Evolutionary conservation across 2,113 vertebrate genomes (phyloP).

Genomic region (Prinia subflava): DNA sequence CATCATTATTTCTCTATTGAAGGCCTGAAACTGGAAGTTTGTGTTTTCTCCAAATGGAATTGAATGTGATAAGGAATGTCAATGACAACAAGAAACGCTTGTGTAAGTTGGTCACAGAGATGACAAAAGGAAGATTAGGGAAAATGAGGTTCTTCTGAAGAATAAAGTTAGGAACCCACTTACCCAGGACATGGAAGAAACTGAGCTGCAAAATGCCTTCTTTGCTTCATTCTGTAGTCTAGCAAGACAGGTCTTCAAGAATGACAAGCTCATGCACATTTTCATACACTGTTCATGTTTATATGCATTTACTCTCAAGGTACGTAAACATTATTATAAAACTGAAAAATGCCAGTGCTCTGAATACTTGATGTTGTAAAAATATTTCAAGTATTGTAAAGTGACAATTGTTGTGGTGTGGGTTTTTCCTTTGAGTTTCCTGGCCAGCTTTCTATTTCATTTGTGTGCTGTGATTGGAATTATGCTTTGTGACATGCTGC

Average conservation of each 20-base stretch:
- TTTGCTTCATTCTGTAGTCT: neutral
- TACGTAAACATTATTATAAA: neutral
- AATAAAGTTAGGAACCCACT: neutral
- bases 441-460: no score
- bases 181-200: neutral
- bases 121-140: neutral
- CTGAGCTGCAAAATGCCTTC: neutral
- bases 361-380: neutral
- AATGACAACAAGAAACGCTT: neutral
- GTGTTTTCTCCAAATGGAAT: neutral
- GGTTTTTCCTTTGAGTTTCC: no score
- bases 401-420: neutral
- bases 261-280: neutral
- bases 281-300: neutral
- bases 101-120: rapidly evolving
- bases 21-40: neutral
- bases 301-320: neutral
- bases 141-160: neutral
- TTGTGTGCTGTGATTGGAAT: no score
- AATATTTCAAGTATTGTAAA: neutral
- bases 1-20: neutral
- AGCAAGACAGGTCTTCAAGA: neutral
- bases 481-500: no score
- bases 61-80: neutral
- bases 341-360: neutral